Percentiles rank a stretch among this genome's conserved stretches.
Conservation (phyloP, 2,113 vertebrate genomes). For the Rynchops niger region DNA sequence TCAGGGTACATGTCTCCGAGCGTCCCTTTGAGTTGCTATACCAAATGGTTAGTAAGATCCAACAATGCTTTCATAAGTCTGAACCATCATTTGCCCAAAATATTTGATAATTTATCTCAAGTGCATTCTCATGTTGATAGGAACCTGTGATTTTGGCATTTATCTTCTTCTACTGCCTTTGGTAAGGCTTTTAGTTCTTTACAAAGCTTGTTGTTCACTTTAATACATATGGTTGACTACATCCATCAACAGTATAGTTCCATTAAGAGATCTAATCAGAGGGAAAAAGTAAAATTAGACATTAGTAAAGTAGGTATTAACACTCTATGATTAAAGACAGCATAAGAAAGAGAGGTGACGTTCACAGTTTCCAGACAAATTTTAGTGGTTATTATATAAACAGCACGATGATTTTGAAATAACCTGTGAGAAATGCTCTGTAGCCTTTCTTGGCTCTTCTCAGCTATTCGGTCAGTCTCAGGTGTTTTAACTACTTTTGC, state of each 20-base stretch:
- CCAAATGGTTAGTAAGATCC: background rate
- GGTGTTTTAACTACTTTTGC: background rate
- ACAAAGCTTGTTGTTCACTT: background rate
- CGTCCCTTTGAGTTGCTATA: background rate
- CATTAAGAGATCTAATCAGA: background rate
- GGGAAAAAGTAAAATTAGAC: background rate
- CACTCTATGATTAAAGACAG: background rate
- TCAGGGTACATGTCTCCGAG: background rate
- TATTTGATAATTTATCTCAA: background rate
- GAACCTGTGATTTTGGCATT: background rate
- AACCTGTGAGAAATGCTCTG: background rate
- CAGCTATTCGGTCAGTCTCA: background rate
- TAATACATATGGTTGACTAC: background rate
- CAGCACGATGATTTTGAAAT: background rate
- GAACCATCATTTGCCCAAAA: background rate
- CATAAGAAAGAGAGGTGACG: background rate
- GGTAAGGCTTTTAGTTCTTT: background rate
- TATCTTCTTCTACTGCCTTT: background rate
- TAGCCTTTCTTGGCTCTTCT: background rate
- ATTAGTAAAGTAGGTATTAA: background rate
- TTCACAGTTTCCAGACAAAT: background rate
- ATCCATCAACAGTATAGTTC: background rate
- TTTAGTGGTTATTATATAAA: background rate
- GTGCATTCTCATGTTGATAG: background rate
- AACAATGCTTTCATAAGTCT: background rate